Evolutionary conservation across 2,888 invertebrate genomes (phyloP), one percentile per base, ranked within the genome.

Genomic region (Theodoxus fluviatilis): DNA sequence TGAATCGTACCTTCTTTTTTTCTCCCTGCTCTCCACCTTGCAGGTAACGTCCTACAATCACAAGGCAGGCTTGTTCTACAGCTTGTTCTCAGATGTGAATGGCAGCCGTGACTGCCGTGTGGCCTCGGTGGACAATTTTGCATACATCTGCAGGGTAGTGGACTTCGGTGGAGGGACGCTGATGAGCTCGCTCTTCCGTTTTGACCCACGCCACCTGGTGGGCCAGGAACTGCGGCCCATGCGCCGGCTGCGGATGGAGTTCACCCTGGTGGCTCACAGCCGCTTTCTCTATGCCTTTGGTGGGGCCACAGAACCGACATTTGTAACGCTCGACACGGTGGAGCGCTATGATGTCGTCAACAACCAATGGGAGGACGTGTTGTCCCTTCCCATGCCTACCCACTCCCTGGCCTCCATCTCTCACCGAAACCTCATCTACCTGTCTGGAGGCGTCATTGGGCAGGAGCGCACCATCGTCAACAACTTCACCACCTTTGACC

Each of bases 91-190:
- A 22, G 85, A 85, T 74, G 82, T 83, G 6, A 84, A 83, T 70
- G 85, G 84, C 22, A 83, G 83, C 69, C 72, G 85, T 6, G 86
- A 86, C 75, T 85, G 84, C 71, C 75, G 86, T 12, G 75, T 84
- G 22, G 81, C 80, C 15, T 79, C 80, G n/a, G 75, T 85, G 9
- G 85, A 85, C 68, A 85, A 86, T 73, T 85, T 85, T 74, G 77
- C 81, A 22, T 86, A 83, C 73, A 81, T 86, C 18, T 85, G 85
- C 72, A 76, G 85, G 3, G 83, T 85, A n/a, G 83, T 86, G 3
- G 86, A 86, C 74, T 84, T 83, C 75, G 86, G 85, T 2, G 86
- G 86, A 0, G 86, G 86, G n/a, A 82, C 85, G 3, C 74, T 85
- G 12, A 83, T 86, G 81, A 84, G 82, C 73, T 84, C 84, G 1